Evolutionary conservation across 2,797 vertebrate genomes (phyloP), one percentile per base, ranked within the genome.

Genomic region (Coluber constrictor): DNA sequence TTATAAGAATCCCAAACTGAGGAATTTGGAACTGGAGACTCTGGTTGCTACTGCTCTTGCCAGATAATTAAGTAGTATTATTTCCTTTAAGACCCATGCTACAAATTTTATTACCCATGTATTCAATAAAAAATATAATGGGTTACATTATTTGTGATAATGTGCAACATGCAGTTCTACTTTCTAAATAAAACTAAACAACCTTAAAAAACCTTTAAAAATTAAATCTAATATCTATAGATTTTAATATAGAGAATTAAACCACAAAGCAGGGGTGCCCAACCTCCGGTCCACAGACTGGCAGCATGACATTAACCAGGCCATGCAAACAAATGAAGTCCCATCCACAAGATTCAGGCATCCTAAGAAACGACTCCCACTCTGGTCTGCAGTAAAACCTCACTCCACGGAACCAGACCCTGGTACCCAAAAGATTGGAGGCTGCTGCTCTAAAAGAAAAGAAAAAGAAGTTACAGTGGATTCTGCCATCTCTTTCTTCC

Each of bases 231-330:
- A 25, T n/a, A 13, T 66, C 29, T 90, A 20, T 51, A 54, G 57
- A 5, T 15, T n/a, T 89, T 43, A n/a, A 63, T 89, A 9, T 11
- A 18, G 43, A 54, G 43, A 51, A 89, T 61, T 61, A 63, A 8
- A 29, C 1, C 4, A 10, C 51, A 27, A 47, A 27, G 6, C 66
- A 32, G 7, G n/a, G 16, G n/a, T 18, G 15, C n/a, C 66, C 15
- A 74, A 37, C 1, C 15, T 1, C 32, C 0, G 0, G n/a, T 74
- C 70, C 0, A 0, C 1, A 32, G 16, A 74, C 1, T 8, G 32
- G 66, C n/a, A 70, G 60, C 60, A 27, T 61, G 25, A 15, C 66
- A 70, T 13, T 32, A 32, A 32, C 66, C 27, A 27, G 2, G 13
- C 29, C 6, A 2, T 16, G 66, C 29, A 70, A 70, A 32, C 15